Evolutionary conservation across 1,140 invertebrate genomes (phyloP).

Genomic region (Hirudo medicinalis): DNA sequence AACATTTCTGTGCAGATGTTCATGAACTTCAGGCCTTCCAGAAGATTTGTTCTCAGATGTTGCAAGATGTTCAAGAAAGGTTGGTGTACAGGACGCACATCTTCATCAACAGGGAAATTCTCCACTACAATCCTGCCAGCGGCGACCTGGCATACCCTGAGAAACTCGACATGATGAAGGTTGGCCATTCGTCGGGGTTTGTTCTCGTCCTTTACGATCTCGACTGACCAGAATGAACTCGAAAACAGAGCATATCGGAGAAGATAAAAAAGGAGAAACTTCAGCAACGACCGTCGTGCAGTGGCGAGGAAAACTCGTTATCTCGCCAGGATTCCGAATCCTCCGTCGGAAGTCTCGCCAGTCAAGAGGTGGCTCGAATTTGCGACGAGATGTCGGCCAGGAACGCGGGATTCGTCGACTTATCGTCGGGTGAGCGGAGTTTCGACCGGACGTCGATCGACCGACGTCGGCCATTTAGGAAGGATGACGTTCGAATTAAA

Average conservation of each 20-base stretch:
- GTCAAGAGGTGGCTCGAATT: constrained; percentile 19
- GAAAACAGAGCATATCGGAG: constrained; percentile 16
- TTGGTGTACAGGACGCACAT: constrained; percentile 89
- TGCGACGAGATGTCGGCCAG: neutral
- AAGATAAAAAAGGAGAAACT: constrained; percentile 13
- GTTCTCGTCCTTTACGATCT: neutral
- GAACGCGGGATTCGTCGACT: no score
- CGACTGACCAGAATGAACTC: neutral
- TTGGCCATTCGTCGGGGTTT: constrained; percentile 16
- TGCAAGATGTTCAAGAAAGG: constrained; percentile 90
- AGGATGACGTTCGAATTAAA: neutral
- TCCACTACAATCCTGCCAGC: constrained; percentile 63
- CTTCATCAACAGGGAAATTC: constrained; percentile 80
- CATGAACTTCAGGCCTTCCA: constrained; percentile 55
- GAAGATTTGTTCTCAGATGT: constrained; percentile 63
- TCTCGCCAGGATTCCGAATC: constrained; percentile 5
- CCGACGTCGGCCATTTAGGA: neutral
- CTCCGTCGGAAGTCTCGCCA: constrained; percentile 1
- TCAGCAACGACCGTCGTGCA: neutral
- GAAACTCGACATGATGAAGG: constrained; percentile 84
- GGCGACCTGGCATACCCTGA: constrained; percentile 95
- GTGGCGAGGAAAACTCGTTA: neutral
- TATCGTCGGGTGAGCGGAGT: neutral
- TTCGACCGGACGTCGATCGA: neutral
- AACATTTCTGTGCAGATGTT: constrained; percentile 13